phyloP scores from a whole-genome alignment of 2,888 invertebrate species.

The Spilarctia lutea region DNA sequence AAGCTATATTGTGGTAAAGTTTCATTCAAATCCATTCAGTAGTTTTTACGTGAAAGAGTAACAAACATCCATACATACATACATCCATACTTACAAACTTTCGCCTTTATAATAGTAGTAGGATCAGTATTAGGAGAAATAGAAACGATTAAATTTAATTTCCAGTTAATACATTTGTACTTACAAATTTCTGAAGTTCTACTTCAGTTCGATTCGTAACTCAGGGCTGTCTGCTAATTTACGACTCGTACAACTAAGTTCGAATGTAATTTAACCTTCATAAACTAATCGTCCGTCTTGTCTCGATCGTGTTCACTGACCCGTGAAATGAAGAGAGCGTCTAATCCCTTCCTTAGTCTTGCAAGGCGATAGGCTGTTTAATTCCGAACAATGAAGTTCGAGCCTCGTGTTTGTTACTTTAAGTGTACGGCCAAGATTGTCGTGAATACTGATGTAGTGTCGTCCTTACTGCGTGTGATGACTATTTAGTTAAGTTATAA shows the following conservation, averaged over 20 bases:
- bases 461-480: background rate
- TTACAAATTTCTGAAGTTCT: background rate
- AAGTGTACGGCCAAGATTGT: conserved; percentile 14
- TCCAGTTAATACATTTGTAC: background rate
- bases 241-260: conserved; percentile 29
- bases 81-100: too few species aligned
- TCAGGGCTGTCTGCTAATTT: background rate
- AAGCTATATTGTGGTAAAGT: too few species aligned
- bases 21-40: too few species aligned
- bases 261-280: conserved; percentile 47
- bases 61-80: too few species aligned
- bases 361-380: conserved; percentile 71
- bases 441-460: conserved; percentile 11
- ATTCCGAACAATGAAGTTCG: conserved; percentile 60
- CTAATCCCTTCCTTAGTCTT: conserved; percentile 63
- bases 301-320: conserved; percentile 58
- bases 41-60: too few species aligned
- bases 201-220: background rate
- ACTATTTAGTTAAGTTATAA: background rate
- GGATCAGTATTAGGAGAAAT: background rate
- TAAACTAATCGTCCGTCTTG: conserved; percentile 54
- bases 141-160: background rate
- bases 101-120: too few species aligned
- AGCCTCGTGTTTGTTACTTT: conserved; percentile 35
- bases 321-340: conserved; percentile 71